Conservation (phyloP, 2,797 vertebrate species). For the Parauchenoglanis ngamensis region DNA sequence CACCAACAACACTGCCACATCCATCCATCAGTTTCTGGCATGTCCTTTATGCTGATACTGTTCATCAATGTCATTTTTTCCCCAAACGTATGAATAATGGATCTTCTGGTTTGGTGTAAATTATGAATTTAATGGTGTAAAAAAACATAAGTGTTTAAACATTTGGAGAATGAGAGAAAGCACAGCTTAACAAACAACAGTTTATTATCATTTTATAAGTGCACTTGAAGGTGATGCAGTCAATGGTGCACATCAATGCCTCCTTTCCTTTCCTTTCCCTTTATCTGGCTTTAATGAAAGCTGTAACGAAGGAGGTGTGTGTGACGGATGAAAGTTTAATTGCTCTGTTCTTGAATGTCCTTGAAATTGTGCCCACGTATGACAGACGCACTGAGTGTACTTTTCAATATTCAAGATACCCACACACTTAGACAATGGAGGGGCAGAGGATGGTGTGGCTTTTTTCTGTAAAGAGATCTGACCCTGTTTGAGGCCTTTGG, state of each 20-base stretch:
- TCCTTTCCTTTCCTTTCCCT: not conserved
- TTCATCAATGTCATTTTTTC: not conserved
- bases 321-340: conserved; percentile 40
- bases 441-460: not conserved
- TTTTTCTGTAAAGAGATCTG: conserved; percentile 13
- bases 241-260: conserved; percentile 17
- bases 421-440: conserved; percentile 17
- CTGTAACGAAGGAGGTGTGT: conserved; percentile 22
- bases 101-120: not conserved
- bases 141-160: not conserved
- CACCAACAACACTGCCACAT: not conserved
- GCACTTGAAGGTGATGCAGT: conserved; percentile 13
- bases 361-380: conserved; percentile 26
- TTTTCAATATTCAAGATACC: conserved; percentile 16
- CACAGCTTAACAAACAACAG: not conserved
- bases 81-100: not conserved
- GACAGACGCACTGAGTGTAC: conserved; percentile 8
- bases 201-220: not conserved
- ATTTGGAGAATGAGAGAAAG: not conserved
- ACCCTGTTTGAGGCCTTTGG: conserved; percentile 29
- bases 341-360: conserved; percentile 30
- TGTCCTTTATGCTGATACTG: not conserved
- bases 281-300: conserved; percentile 35
- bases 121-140: not conserved
- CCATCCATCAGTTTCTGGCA: not conserved